Percentiles rank a stretch among this genome's conserved stretches.
Evolutionary conservation across 1,140 invertebrate species (phyloP).

Genomic region (Physella acuta): DNA sequence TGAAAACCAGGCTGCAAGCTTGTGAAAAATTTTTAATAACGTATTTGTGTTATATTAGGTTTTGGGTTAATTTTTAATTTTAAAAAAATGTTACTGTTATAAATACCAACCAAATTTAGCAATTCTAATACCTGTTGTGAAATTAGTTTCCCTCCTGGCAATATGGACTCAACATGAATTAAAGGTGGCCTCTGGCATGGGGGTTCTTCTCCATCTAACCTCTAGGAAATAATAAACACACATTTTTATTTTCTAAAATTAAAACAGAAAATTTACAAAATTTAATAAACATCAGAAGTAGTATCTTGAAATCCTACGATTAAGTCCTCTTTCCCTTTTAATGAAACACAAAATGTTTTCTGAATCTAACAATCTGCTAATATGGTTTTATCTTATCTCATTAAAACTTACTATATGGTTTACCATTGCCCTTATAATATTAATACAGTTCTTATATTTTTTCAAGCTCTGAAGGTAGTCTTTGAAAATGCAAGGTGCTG

Average conservation of each 20-base stretch:
- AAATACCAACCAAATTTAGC: too few relatives aligned
- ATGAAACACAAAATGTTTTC: too few relatives aligned
- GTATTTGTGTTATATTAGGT: background rate
- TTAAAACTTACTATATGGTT: slow-evolving; percentile 18
- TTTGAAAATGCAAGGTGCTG: slow-evolving; percentile 5
- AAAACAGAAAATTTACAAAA: too few relatives aligned
- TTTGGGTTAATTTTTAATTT: too few relatives aligned
- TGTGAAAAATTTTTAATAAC: background rate
- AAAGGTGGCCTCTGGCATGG: slow-evolving; percentile 11
- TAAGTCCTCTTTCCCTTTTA: too few relatives aligned
- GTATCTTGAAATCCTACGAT: too few relatives aligned
- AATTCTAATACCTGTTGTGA: slow-evolving; percentile 18
- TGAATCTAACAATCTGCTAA: too few relatives aligned
- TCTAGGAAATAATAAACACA: slow-evolving; percentile 5
- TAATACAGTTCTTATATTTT: slow-evolving; percentile 12
- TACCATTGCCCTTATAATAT: slow-evolving; percentile 22
- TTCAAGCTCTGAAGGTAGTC: slow-evolving; percentile 3
- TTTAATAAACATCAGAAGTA: too few relatives aligned
- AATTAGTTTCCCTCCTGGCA: background rate
- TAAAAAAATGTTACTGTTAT: too few relatives aligned
- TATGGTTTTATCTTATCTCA: too few relatives aligned
- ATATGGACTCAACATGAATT: slow-evolving; percentile 13
- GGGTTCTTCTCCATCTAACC: slow-evolving; percentile 13
- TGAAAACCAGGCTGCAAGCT: slow-evolving; percentile 15
- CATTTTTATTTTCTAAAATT: background rate